Evolutionary conservation across 2,113 vertebrate species (phyloP), one percentile per base, ranked within the genome.

Genomic region (Phasianus colchicus): DNA sequence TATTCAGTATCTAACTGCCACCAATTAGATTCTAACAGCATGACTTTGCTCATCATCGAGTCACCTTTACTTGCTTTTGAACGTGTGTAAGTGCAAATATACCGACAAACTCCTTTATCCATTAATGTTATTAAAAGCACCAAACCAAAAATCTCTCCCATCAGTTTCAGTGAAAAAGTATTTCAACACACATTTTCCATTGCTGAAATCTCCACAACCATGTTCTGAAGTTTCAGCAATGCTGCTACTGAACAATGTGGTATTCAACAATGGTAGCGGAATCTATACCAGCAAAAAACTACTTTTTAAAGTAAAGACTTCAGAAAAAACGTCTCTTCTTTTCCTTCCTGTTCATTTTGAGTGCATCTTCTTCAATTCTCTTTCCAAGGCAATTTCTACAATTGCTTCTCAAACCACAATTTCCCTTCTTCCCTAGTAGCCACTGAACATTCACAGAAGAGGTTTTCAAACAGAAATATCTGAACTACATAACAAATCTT

Each of bases 391-490:
- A 94, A 65, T 72, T 93, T 93, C 82, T 95, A 83, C 67, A 92
- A 69, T 89, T 90, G 84, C 69, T 86, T 92, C 38, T 89, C 48
- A 5, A 32, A 52, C 24, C 32, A 74, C 38, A 61, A 20, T 76
- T 73, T 86, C 79, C 48, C 57, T 48, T 80, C 85, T 57, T 89
- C 78, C 76, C 47, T 65, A 86, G 84, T n/a, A 88, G 90, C 80
- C 85, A 89, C 5, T 67, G 81, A 97, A 57, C 91, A 96, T 73
- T 84, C 77, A 94, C 84, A 93, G 88, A 96, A 95, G 86, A 95
- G 72, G 66, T 72, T 96, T 97, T 90, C 86, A 64, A 97, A 95
- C 43, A 92, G 61, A 88, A 91, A 93, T 58, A 88, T 67, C 90
- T 91, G 89, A 95, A 57, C 81, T 29, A 54, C 14, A 92, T 65